These are phyloP conservation scores for Drosophila bipectinata DNA, from an alignment of 1,140 invertebrate species.

Conservation along the genomic window DNA sequence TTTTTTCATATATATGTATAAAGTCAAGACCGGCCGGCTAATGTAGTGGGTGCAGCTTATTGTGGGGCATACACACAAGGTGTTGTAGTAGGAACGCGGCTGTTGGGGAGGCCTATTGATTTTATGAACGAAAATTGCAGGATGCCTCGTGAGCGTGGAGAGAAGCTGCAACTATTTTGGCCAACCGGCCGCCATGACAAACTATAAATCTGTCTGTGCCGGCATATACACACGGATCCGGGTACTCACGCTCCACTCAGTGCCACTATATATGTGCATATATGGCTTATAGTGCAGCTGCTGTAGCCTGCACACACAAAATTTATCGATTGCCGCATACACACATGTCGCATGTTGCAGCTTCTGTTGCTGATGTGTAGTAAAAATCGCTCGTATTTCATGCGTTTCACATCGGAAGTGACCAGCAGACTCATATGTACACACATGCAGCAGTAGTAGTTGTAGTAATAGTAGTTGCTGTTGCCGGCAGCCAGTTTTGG, in stretches of 20 bases:
- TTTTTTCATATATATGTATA: constrained; percentile 27
- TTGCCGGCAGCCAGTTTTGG: constrained; percentile 69
- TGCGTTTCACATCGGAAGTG: constrained; percentile 71
- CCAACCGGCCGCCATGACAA: constrained; percentile 65
- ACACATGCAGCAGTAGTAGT: constrained; percentile 57
- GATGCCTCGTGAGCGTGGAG: constrained; percentile 26
- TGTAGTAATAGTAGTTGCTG: constrained; percentile 54
- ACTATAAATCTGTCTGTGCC: constrained; percentile 79
- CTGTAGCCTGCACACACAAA: constrained; percentile 56
- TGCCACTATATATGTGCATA: constrained; percentile 14
- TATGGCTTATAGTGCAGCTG: constrained; percentile 52
- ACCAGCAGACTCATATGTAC: constrained; percentile 52
- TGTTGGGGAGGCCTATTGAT: constrained; percentile 61
- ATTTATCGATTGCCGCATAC: constrained; percentile 75
- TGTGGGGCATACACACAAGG: neutral
- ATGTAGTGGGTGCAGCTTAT: constrained; percentile 4
- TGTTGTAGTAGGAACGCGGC: too few relatives aligned
- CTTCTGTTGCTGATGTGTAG: constrained; percentile 72
- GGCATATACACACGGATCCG: constrained; percentile 48
- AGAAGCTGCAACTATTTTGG: constrained; percentile 67
- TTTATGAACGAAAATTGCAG: constrained; percentile 70
- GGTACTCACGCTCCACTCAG: constrained; percentile 29
- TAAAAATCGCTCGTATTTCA: constrained; percentile 80
- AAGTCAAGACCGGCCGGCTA: constrained; percentile 63
- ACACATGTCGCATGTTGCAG: constrained; percentile 55